Base-by-base conservation (phyloP, 2,113 vertebrate genomes). In the Gymnogyps californianus region DNA sequence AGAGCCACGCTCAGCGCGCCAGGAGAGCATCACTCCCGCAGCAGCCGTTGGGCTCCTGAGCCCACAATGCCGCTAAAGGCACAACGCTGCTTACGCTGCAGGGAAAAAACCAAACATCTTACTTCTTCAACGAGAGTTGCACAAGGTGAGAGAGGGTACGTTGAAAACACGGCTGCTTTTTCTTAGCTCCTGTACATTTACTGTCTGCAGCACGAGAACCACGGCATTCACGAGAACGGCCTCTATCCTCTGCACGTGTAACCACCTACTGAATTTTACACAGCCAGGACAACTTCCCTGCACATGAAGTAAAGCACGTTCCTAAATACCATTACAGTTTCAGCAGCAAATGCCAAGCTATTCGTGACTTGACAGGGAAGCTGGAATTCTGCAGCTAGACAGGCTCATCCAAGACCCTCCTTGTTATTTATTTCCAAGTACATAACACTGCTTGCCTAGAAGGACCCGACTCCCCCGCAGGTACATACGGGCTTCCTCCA, bases 151-250 rank as follows among this genome's bases (percentile, higher is more conserved):
- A 24, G 52, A 17, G 15, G 7, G 6, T 4, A 32, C 1, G 13
- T 5, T 75, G 67, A 44, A 69, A 67, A 49, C 32, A 49, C 0
- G 1, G 25, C 38, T 72, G 47, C 55, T 38, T 59, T 57, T 59
- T 12, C 21, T 36, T 1, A 58, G 66, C 47, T 69, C 36, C 87
- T 25, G 26, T 1, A 7, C 11, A 5, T 16, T 13, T 40, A 20
- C 58, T 51, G 44, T 16, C 83, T 40, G 24, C 54, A 86, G 76
- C 75, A 28, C 2, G 0, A 47, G 32, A 57, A 64, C 31, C n/a
- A 16, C 0, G 1, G 40, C 5, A 2, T 11, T 18, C 44, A 24
- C 52, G 14, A 9, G 57, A 49, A 54, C 0, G 2, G 46, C 26
- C 62, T 57, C 29, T 2, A 15, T 32, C 26, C 28, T 29, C 26